Evolutionary conservation across 2,113 vertebrate genomes (phyloP).

Genomic region (Gallinago undulata): DNA sequence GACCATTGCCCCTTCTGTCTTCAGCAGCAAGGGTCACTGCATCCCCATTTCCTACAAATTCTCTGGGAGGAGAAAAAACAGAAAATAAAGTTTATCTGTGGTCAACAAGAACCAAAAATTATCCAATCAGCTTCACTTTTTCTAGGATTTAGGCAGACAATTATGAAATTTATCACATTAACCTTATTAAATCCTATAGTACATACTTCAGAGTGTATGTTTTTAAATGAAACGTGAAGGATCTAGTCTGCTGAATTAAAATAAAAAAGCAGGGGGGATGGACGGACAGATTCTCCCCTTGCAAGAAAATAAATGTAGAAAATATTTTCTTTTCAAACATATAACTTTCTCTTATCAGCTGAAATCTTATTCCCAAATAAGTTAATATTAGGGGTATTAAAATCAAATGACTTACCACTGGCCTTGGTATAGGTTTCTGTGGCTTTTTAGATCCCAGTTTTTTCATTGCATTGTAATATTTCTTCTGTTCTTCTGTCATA

Average conservation of each 20-base stretch:
- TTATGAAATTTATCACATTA: background rate
- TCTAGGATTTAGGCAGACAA: background rate
- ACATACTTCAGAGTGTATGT: background rate
- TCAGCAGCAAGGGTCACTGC: background rate
- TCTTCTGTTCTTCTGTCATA: conserved; percentile 88
- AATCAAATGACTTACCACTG: conserved; percentile 67
- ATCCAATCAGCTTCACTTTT: background rate
- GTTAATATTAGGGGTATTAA: background rate
- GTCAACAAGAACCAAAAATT: background rate
- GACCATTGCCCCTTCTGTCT: background rate
- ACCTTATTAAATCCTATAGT: background rate
- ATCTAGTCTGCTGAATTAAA: background rate
- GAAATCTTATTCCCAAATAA: background rate
- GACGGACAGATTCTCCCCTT: background rate
- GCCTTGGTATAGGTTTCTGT: conserved; percentile 84
- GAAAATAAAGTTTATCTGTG: background rate
- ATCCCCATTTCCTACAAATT: background rate
- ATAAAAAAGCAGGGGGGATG: background rate
- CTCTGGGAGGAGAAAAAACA: background rate
- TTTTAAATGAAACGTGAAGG: background rate
- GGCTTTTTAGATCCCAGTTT: conserved; percentile 86
- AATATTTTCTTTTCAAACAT: background rate
- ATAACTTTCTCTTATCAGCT: background rate
- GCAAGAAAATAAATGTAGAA: background rate
- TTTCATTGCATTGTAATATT: conserved; percentile 87